These are phyloP conservation scores for Seladonia tumulorum DNA, from an alignment of 2,888 invertebrate genomes.

Conservation along the genomic window DNA sequence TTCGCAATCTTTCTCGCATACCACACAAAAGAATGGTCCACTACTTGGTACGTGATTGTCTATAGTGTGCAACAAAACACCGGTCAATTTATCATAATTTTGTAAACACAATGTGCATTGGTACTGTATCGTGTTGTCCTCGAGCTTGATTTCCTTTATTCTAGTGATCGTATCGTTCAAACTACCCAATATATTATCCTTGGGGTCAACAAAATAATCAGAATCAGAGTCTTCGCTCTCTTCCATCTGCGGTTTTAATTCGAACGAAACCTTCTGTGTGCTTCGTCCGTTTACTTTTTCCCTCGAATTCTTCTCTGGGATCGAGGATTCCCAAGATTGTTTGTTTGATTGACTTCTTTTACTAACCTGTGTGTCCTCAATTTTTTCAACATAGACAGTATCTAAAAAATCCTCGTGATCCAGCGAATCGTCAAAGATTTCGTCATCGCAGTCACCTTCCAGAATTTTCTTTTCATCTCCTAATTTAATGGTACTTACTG, in stretches of 20 bases:
- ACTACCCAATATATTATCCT: constrained; percentile 79
- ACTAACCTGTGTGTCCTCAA: not conserved
- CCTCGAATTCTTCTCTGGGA: constrained; percentile 4
- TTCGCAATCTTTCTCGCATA: constrained; percentile 86
- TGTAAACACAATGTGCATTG: constrained; percentile 81
- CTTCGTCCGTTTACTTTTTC: constrained; percentile 12
- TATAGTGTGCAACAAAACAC: constrained; percentile 77
- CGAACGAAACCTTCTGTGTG: not conserved
- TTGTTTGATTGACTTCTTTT: not conserved
- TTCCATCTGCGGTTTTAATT: constrained; percentile 11
- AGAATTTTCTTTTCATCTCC: constrained; percentile 13
- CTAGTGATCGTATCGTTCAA: constrained; percentile 80
- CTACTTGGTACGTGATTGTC: constrained; percentile 80
- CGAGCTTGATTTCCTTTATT: constrained; percentile 80
- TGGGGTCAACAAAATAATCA: constrained; percentile 71
- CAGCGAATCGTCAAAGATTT: constrained; percentile 21
- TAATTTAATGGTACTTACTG: constrained; percentile 25
- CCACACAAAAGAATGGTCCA: constrained; percentile 86
- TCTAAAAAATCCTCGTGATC: constrained; percentile 41
- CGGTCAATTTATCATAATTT: constrained; percentile 77
- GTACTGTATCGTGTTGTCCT: constrained; percentile 73
- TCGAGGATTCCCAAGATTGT: constrained; percentile 22
- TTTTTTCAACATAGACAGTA: constrained; percentile 17
- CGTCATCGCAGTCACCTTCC: not conserved
- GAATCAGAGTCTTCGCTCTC: constrained; percentile 71